Percentiles rank a stretch among this genome's conserved stretches.
phyloP scores from a whole-genome alignment of 1,140 invertebrate species.

The Spodoptera frugiperda region DNA sequence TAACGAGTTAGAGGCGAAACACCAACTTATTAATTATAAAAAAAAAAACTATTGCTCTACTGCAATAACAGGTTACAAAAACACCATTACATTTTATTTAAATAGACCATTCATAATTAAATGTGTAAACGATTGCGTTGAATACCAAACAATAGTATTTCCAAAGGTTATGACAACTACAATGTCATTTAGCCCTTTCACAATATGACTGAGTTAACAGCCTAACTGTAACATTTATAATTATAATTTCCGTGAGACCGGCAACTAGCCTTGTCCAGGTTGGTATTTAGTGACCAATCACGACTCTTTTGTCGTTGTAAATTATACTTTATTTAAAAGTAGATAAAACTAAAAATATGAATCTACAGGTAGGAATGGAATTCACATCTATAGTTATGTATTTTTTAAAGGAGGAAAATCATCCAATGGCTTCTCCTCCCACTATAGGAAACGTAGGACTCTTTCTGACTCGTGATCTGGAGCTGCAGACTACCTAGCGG shows the following conservation, averaged over 20 bases:
- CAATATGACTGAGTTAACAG: constrained; percentile 27
- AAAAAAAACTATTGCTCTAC: too few relatives aligned
- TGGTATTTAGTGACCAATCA: constrained; percentile 43
- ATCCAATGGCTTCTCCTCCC: too few relatives aligned
- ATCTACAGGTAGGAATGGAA: background rate
- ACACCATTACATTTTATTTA: background rate
- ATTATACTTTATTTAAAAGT: constrained; percentile 14
- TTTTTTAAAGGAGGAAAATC: too few relatives aligned
- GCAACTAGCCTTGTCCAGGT: constrained; percentile 29
- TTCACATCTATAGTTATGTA: background rate
- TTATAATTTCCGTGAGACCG: constrained; percentile 28
- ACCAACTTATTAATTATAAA: background rate
- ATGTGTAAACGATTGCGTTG: background rate
- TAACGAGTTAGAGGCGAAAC: too few relatives aligned
- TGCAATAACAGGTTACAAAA: too few relatives aligned
- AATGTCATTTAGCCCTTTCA: constrained; percentile 24
- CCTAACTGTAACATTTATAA: constrained; percentile 22
- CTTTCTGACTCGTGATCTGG: too few relatives aligned
- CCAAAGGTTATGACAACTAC: constrained; percentile 2
- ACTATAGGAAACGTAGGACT: too few relatives aligned
- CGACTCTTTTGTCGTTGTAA: constrained; percentile 8
- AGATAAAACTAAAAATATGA: background rate
- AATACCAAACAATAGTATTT: constrained; percentile 21
- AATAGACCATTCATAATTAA: background rate
- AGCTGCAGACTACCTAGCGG: too few relatives aligned